Conservation (phyloP, 2,113 vertebrate genomes). For the Pseudorasbora parva region DNA sequence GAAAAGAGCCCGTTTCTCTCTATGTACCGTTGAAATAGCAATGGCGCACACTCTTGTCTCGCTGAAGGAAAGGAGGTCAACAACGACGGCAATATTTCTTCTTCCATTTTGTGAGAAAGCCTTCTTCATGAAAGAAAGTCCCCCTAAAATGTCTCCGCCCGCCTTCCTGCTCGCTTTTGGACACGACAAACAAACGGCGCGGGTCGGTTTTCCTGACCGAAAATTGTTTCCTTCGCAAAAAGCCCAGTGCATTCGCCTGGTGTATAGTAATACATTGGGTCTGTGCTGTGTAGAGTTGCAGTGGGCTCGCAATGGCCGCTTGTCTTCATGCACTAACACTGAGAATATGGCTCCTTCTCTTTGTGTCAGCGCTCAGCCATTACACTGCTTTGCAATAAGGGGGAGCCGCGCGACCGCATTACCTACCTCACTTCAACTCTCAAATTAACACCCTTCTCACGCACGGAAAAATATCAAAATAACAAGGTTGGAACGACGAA, state of each 20-base stretch:
- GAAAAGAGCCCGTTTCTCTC: conserved; percentile 37
- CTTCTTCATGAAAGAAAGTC: conserved; percentile 87
- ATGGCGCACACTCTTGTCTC: conserved; percentile 80
- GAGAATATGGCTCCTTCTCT: conserved; percentile 95
- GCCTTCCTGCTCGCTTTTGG: conserved; percentile 74
- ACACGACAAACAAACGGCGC: conserved; percentile 64
- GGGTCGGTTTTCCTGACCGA: conserved; percentile 68
- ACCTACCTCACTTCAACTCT: conserved; percentile 65
- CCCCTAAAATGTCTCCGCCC: conserved; percentile 83
- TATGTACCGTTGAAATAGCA: conserved; percentile 61
- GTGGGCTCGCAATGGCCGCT: conserved; percentile 91
- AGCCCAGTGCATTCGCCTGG: conserved; percentile 75
- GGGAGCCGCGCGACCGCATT: conserved; percentile 74
- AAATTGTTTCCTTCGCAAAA: conserved; percentile 73
- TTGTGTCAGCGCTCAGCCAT: conserved; percentile 88
- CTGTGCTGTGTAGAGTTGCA: conserved; percentile 77
- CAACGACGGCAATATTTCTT: conserved; percentile 86
- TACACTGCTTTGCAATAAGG: conserved; percentile 80
- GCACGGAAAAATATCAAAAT: conserved; percentile 65
- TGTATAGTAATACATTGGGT: conserved; percentile 80
- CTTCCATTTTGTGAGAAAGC: conserved; percentile 89
- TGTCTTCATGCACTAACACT: conserved; percentile 87
- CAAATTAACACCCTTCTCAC: conserved; percentile 58
- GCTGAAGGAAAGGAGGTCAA: conserved; percentile 84
- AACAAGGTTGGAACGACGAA: conserved; percentile 61